Base-by-base conservation (phyloP, 2,888 invertebrate genomes). In the Cerastoderma edule region DNA sequence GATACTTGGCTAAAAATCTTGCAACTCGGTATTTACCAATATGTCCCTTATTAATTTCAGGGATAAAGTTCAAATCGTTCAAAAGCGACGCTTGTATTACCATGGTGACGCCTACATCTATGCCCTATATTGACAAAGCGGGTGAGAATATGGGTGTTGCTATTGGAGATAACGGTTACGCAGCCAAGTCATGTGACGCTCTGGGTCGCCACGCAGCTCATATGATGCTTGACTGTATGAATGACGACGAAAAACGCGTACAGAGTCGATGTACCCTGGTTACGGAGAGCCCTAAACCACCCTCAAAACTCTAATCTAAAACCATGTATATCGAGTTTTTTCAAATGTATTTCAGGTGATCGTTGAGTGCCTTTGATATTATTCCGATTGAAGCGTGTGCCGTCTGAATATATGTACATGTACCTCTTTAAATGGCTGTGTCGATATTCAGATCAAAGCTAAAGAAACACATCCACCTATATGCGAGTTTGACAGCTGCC, bases 61-160 rank as follows among this genome's bases (percentile, higher is more conserved):
- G 71, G 46, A 33, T 79, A 19, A 48, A 69, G 3, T 75, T 76
- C 35, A 28, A 67, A 1, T 72, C 72, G 1, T 74, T 75, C 50
- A 72, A 79, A 46, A 79, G 77, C 30, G 82, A 82, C 48, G 54
- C 65, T 6, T 82, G 82, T 56, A 75, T 76, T 8, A 82, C 78
- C 27, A 79, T 76, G 69, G 74, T 72, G 24, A 82, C 82, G 10
- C 67, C 76, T 8, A 79, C 74, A 2, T 28, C 50, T 16, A 54
- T 56, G 39, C 82, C 79, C 22, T 82, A 79, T 39, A 69, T 82
- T 27, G 82, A 78, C 32, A 70, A 56, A 19, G 44, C 79, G 6
- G 56, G 63, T 28, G 68, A 74, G 0, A 64, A 64, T 5, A 53
- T 78, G 16, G 82, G 78, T 13, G 78, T 82, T 10, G 82, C 77